Evolutionary conservation across 2,888 invertebrate genomes (phyloP), one percentile per base, ranked within the genome.

Genomic region (Brachyptera risi): DNA sequence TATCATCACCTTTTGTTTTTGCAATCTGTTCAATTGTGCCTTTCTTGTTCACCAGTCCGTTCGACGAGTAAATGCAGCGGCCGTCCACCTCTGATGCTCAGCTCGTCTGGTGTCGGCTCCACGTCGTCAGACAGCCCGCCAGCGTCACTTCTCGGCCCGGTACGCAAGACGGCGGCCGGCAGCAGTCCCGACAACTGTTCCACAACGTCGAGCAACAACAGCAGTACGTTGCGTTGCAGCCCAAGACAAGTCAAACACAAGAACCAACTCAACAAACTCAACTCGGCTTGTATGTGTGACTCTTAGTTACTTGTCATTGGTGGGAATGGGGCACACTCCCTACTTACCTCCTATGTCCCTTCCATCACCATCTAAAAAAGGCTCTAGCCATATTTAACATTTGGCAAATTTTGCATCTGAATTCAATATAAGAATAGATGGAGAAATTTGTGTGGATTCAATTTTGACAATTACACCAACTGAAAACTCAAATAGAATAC

Each of bases 1-100:
- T n/a, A n/a, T n/a, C n/a, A n/a, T n/a, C n/a, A n/a, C n/a, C n/a
- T n/a, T n/a, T n/a, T n/a, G n/a, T n/a, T n/a, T n/a, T n/a, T n/a
- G n/a, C n/a, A n/a, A n/a, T n/a, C n/a, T n/a, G n/a, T n/a, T n/a
- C n/a, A n/a, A n/a, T n/a, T n/a, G n/a, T n/a, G n/a, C n/a, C n/a
- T n/a, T n/a, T n/a, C n/a, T n/a, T n/a, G n/a, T n/a, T n/a, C 66
- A 66, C 24, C 65, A 73, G 73, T 73, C 60, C 68, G 73, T 44
- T 72, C 73, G 3, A 68, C 72, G 47, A 72, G 71, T 65, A 72
- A 72, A 51, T 67, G 69, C 58, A 69, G 70, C 58, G 66, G 67
- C 24, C 67, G 71, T 17, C 68, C 70, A 11, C 68, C 65, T 66
- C 56, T 67, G 67, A 44, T 61, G 40, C 56, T 61, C 19, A 44